Evolutionary conservation across 2,113 vertebrate genomes (phyloP), one percentile per base, ranked within the genome.

Genomic region (Pteropus alecto): DNA sequence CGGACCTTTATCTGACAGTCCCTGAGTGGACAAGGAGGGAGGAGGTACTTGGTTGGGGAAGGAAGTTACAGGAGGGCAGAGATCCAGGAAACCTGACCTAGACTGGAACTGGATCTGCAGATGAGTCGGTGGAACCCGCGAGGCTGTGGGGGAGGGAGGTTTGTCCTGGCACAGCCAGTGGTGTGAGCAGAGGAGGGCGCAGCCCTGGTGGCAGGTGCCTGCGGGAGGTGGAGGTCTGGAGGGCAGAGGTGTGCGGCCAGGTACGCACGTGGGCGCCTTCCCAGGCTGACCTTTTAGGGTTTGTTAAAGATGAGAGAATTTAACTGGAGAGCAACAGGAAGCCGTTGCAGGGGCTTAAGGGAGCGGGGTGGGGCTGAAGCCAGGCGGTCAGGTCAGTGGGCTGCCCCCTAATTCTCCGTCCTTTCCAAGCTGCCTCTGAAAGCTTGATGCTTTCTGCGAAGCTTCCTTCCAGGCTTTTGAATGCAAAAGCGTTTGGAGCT

Each of bases 171-270:
- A 26, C 15, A 26, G 65, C 54, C 51, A 21, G 2, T 54, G 12
- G 30, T 4, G 28, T 35, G 51, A 51, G 14, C 33, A 1, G 30
- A 0, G 13, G 9, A 48, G 41, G 71, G 33, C 28, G 4, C 28
- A 16, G 65, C 19, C 33, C 2, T 0, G 3, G 21, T 0, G 51
- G 51, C 41, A 10, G 0, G 4, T 41, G 60, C 51, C 61, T 12
- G 38, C 0, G 21, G 48, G 63, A 46, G 51, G 38, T 3, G 3
- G 41, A 12, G 18, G 2, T 35, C 51, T 24, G 41, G 56, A 30
- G 48, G 46, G 46, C 28, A 1, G 77, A 35, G 9, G 12, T 19
- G 74, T 26, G 35, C 18, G 8, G 92, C 41, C 22, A 21, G 14
- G 30, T 1, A 16, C 41, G 35, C 33, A 30, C 24, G 87, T 6